These are phyloP conservation scores for Podocnemis expansa DNA, from an alignment of 2,113 vertebrate genomes.

Conservation along the genomic window DNA sequence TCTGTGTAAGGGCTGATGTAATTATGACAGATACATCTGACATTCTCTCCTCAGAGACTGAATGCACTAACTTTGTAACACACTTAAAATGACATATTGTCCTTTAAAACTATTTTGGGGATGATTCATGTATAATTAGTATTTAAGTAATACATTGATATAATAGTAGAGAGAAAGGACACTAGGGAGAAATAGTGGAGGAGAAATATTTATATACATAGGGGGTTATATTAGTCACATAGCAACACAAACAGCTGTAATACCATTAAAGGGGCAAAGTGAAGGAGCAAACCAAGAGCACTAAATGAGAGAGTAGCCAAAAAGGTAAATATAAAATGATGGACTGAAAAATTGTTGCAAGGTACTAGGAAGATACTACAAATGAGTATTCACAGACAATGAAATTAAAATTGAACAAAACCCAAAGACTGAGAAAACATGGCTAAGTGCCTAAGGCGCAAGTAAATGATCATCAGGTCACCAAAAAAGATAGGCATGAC, in stretches of 20 bases:
- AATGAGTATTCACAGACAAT: accelerated
- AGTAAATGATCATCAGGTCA: background rate
- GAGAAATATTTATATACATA: background rate
- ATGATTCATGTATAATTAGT: background rate
- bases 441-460: background rate
- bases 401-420: background rate
- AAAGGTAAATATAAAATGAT: background rate
- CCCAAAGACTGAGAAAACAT: background rate
- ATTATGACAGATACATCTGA: background rate
- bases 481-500: background rate
- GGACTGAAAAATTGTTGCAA: background rate
- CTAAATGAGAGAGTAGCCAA: background rate
- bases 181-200: background rate
- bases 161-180: background rate
- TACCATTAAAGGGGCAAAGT: background rate
- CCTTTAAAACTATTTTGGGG: slow-evolving; percentile 1
- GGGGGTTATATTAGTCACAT: background rate
- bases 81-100: background rate
- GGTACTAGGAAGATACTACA: background rate
- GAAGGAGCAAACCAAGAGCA: background rate
- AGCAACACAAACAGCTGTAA: background rate
- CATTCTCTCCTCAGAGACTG: background rate
- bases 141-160: background rate
- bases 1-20: background rate
- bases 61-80: background rate